Percentiles rank a stretch among this genome's conserved stretches.
phyloP scores from a whole-genome alignment of 2,113 vertebrate genomes.

The Oxyruncus cristatus region DNA sequence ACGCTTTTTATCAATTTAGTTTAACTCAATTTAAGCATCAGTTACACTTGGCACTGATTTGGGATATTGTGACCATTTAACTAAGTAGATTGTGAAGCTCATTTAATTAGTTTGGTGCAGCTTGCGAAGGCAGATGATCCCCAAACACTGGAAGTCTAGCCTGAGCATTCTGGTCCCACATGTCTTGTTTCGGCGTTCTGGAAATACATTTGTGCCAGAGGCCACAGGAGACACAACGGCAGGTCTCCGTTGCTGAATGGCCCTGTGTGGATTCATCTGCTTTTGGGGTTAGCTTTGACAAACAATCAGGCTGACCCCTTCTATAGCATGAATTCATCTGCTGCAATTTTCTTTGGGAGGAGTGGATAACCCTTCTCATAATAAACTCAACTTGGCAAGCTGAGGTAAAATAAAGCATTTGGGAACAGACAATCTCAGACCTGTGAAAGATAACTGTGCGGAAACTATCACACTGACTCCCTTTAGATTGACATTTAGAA shows the following conservation, averaged over 20 bases:
- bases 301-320: background rate
- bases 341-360: background rate
- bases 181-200: background rate
- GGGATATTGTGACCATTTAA: background rate
- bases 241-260: background rate
- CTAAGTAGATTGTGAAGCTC: constrained; percentile 3
- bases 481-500: background rate
- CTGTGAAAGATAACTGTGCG: background rate
- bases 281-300: background rate
- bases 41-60: background rate
- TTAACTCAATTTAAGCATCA: constrained; percentile 27
- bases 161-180: background rate
- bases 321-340: background rate
- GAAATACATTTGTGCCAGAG: background rate
- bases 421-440: background rate
- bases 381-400: background rate
- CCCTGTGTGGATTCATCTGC: background rate
- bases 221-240: background rate
- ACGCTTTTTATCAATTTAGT: constrained; percentile 10
- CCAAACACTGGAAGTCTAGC: background rate
- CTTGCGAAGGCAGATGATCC: background rate
- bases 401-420: background rate
- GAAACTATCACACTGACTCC: background rate
- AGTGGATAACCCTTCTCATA: background rate
- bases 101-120: constrained; percentile 25